Conservation (phyloP, 2,797 vertebrate species). For the Euphonia xanthogaster region DNA sequence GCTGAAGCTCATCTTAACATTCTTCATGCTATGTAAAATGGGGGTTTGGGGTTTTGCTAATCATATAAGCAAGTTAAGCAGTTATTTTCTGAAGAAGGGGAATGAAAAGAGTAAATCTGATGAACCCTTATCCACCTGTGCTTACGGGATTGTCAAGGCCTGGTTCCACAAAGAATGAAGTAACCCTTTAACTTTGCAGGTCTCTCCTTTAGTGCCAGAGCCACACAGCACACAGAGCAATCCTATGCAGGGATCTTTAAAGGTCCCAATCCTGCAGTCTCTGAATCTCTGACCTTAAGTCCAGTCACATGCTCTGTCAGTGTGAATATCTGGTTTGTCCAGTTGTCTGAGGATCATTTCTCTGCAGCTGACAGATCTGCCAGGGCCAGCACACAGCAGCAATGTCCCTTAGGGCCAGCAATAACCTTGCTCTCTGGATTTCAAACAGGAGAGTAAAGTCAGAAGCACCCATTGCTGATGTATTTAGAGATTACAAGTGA, state of each 20-base stretch:
- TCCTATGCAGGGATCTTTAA: background rate
- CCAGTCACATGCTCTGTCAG: background rate
- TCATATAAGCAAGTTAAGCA: background rate
- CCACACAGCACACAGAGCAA: background rate
- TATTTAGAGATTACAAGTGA: slow-evolving; percentile 83
- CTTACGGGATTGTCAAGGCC: background rate
- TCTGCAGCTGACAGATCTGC: slow-evolving; percentile 21
- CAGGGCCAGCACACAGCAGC: background rate
- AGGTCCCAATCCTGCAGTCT: background rate
- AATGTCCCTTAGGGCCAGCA: background rate
- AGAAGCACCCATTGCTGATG: slow-evolving; percentile 82
- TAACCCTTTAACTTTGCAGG: background rate
- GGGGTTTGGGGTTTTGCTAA: fast-evolving
- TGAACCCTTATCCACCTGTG: background rate
- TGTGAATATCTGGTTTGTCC: slow-evolving; percentile 7
- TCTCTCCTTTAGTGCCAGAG: background rate
- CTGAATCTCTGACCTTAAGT: slow-evolving; percentile 39
- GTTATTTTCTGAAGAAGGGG: background rate
- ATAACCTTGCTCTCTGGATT: slow-evolving; percentile 35
- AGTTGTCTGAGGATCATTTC: slow-evolving; percentile 48
- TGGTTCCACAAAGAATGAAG: background rate
- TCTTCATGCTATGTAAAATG: background rate
- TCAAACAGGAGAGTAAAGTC: slow-evolving; percentile 75
- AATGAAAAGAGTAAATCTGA: background rate
- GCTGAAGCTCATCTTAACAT: background rate